Percentiles rank a stretch among this genome's conserved stretches.
Evolutionary conservation across 2,797 vertebrate genomes (phyloP).

Genomic region (Micromesistius poutassou): DNA sequence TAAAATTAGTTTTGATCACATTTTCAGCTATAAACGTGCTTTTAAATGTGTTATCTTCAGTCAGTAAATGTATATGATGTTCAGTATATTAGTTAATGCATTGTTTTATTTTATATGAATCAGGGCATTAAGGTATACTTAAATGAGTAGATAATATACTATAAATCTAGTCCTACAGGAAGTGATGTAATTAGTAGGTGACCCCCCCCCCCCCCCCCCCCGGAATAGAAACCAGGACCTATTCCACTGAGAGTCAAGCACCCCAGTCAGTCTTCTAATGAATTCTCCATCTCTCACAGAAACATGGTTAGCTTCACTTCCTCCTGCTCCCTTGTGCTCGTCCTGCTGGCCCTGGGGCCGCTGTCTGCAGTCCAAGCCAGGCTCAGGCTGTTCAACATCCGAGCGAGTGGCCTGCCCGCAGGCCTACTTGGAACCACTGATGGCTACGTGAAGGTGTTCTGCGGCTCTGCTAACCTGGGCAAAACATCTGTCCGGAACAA

Average conservation of each 20-base stretch:
- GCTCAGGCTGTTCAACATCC: conserved; percentile 36
- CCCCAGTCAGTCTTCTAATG: no score
- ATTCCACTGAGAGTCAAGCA: not conserved
- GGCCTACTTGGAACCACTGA: conserved; percentile 28
- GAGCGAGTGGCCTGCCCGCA: conserved; percentile 22
- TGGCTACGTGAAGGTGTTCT: conserved; percentile 44
- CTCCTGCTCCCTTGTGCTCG: conserved; percentile 18
- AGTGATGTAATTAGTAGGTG: no score
- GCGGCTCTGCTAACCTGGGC: conserved; percentile 3
- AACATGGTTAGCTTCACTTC: conserved; percentile 9
- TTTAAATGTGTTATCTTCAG: no score
- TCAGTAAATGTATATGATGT: no score
- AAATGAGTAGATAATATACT: no score
- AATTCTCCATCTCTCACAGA: not conserved
- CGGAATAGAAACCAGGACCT: not conserved
- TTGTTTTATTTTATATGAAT: no score
- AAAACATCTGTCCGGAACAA: conserved; percentile 32
- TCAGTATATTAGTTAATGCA: no score
- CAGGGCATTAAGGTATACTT: no score
- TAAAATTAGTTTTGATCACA: no score
- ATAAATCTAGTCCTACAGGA: no score
- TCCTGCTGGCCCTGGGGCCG: conserved; percentile 25
- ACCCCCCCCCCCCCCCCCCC: no score
- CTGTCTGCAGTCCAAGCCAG: conserved; percentile 22
- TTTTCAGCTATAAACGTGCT: no score